These are phyloP conservation scores for Galbula dea DNA, from an alignment of 2,113 vertebrate genomes.

Conservation along the genomic window DNA sequence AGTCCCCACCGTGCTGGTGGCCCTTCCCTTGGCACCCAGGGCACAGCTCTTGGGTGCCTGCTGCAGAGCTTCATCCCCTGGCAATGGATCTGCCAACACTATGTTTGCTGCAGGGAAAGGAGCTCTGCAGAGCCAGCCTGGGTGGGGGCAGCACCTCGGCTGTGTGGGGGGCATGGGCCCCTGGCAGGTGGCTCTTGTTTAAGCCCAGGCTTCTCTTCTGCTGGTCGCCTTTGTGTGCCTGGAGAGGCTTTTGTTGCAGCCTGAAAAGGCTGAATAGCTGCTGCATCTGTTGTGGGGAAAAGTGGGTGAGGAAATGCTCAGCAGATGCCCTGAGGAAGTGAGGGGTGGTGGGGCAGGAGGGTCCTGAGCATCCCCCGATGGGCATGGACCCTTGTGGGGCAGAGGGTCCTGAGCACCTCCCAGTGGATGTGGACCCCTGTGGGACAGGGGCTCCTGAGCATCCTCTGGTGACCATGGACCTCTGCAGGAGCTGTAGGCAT, in stretches of 20 bases:
- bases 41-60: neutral
- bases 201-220: constrained; percentile 41
- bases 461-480: too few relatives aligned
- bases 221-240: constrained; percentile 70
- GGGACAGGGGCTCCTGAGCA: too few relatives aligned
- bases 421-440: too few relatives aligned
- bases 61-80: neutral
- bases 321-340: constrained; percentile 54
- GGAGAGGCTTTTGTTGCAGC: constrained; percentile 75
- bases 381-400: neutral
- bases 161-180: neutral
- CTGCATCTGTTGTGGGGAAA: constrained; percentile 72
- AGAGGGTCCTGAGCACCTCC: too few relatives aligned
- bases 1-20: fast-evolving
- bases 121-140: neutral
- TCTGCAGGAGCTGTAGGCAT: too few relatives aligned
- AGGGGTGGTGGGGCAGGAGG: neutral
- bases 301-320: constrained; percentile 8
- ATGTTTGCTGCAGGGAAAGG: neutral
- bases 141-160: neutral
- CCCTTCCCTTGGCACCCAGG: neutral
- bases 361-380: neutral
- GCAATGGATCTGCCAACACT: fast-evolving
- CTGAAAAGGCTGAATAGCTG: constrained; percentile 75
- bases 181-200: constrained; percentile 73